Conservation (phyloP, 1,140 invertebrate genomes). For the Dryas iulia region DNA sequence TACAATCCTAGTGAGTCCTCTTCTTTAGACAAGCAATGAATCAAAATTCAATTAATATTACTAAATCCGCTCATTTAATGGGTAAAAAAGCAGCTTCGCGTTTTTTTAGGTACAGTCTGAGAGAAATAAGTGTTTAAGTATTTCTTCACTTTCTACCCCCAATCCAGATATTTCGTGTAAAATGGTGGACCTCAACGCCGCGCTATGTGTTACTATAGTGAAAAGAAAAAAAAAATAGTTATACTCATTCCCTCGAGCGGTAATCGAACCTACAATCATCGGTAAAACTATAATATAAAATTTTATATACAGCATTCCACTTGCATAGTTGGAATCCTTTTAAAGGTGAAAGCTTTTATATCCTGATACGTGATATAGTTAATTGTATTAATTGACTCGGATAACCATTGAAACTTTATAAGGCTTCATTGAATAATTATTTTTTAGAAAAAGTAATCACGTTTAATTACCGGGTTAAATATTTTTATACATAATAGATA, state of each 20-base stretch:
- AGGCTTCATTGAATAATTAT: background rate
- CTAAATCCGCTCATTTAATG: background rate
- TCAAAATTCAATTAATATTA: slow-evolving; percentile 56
- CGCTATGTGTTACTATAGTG: too few species aligned
- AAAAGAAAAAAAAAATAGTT: too few species aligned
- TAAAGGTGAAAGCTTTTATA: slow-evolving; percentile 1
- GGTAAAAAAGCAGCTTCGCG: too few species aligned
- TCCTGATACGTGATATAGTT: slow-evolving; percentile 3
- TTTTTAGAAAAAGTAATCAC: background rate
- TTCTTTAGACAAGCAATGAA: slow-evolving; percentile 56
- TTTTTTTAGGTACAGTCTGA: too few species aligned
- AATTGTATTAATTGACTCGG: slow-evolving; percentile 2
- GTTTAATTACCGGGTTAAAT: too few species aligned
- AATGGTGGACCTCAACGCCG: too few species aligned
- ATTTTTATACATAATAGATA: too few species aligned
- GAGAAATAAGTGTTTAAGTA: too few species aligned
- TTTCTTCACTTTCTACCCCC: too few species aligned
- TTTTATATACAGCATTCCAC: background rate
- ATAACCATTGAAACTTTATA: background rate
- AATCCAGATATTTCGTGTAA: too few species aligned
- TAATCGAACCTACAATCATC: too few species aligned
- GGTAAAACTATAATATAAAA: background rate
- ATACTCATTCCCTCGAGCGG: too few species aligned
- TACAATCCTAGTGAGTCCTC: slow-evolving; percentile 48
- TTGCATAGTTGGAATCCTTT: background rate